These are phyloP conservation scores for Pachyuromys duprasi DNA, from an alignment of 2,797 vertebrate species.

Conservation along the genomic window DNA sequence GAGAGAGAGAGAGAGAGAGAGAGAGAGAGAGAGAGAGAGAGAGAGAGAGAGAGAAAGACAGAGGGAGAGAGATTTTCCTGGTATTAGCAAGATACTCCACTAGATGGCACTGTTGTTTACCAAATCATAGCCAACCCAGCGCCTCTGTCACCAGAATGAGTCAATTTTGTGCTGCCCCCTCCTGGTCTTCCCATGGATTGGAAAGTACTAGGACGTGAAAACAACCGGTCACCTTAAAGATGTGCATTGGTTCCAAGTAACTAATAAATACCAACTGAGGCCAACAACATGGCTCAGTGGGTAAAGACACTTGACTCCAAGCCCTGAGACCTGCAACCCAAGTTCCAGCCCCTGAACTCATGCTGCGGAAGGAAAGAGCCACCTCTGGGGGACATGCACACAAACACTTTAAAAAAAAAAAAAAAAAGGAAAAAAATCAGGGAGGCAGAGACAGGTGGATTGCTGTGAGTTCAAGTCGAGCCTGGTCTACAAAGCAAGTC, in stretches of 20 bases:
- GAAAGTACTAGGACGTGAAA: neutral
- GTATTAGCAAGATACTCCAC: conserved; percentile 67
- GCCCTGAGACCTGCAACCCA: neutral
- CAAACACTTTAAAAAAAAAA: neutral
- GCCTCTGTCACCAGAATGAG: neutral
- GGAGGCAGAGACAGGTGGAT: too few relatives aligned
- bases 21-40: too few relatives aligned
- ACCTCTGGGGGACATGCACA: neutral
- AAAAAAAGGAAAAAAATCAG: neutral
- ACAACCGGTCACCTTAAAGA: neutral
- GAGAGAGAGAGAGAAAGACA: too few relatives aligned
- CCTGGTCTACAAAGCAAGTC: too few relatives aligned
- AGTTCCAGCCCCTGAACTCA: neutral
- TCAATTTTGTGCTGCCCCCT: neutral
- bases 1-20: too few relatives aligned
- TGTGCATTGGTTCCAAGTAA: neutral
- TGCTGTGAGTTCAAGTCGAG: too few relatives aligned
- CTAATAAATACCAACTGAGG: neutral
- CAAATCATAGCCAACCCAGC: neutral
- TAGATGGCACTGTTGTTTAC: conserved; percentile 84
- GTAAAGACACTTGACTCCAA: neutral
- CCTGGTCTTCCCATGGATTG: neutral
- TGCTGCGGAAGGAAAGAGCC: neutral
- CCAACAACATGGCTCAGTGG: neutral
- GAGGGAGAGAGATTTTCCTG: neutral